Evolutionary conservation across 2,113 vertebrate species (phyloP).

Genomic region (Trematocara stigmaticum): DNA sequence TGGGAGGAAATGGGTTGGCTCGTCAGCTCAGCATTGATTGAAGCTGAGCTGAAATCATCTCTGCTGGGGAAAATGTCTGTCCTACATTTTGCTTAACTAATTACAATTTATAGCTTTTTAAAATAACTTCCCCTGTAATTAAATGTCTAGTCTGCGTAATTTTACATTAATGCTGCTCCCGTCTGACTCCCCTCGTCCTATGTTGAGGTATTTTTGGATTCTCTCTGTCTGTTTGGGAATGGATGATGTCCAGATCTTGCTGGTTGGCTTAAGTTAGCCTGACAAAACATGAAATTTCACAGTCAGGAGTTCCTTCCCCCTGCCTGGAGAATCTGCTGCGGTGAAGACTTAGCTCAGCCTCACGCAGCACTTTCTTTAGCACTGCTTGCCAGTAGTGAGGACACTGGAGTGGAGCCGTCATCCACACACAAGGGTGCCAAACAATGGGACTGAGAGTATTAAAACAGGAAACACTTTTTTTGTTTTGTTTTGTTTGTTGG

Average conservation of each 20-base stretch:
- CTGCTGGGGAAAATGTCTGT: neutral
- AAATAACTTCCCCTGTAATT: neutral
- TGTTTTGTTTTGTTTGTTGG: neutral
- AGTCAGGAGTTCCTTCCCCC: conserved; percentile 52
- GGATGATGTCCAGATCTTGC: conserved; percentile 59
- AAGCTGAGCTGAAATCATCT: conserved; percentile 2
- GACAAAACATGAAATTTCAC: conserved; percentile 59
- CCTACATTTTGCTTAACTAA: neutral
- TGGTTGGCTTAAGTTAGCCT: conserved; percentile 52
- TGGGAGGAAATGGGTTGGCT: conserved; percentile 32
- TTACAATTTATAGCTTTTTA: neutral
- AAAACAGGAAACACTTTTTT: neutral
- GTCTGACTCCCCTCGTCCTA: neutral
- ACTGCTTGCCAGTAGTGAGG: neutral
- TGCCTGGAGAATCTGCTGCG: conserved; percentile 39
- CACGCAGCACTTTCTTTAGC: conserved; percentile 1
- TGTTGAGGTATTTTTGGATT: conserved; percentile 55
- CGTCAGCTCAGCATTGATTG: neutral
- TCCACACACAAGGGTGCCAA: neutral
- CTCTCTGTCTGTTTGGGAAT: conserved; percentile 37
- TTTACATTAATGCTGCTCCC: neutral
- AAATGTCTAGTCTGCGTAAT: neutral
- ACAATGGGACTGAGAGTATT: neutral
- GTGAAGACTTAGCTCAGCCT: conserved; percentile 6
- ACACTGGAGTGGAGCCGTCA: neutral